phyloP scores from a whole-genome alignment of 2,797 vertebrate species.

The Mareca strepera region DNA sequence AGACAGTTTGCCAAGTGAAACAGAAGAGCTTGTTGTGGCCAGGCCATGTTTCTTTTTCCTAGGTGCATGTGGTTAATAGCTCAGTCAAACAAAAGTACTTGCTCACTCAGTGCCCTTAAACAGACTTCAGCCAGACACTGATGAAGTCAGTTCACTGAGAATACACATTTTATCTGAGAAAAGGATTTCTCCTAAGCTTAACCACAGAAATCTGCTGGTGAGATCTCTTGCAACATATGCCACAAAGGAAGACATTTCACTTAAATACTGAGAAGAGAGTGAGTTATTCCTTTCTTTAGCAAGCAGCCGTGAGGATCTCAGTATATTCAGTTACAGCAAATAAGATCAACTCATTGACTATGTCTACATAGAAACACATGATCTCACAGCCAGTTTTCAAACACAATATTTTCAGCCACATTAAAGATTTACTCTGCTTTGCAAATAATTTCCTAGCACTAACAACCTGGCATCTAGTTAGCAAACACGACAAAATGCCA shows the following conservation, averaged over 20 bases:
- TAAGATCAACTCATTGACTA: background rate
- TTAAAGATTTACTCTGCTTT: background rate
- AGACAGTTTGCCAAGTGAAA: background rate
- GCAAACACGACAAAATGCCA: background rate
- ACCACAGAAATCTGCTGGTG: background rate
- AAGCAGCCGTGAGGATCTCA: background rate
- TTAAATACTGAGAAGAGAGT: background rate
- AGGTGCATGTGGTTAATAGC: background rate
- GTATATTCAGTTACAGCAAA: background rate
- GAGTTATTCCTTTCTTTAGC: background rate
- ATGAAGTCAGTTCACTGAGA: background rate
- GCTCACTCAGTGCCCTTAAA: background rate
- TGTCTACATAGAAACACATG: background rate
- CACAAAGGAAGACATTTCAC: background rate
- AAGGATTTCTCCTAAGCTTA: background rate
- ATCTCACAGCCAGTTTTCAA: background rate
- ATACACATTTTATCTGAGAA: background rate
- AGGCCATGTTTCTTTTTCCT: constrained; percentile 6
- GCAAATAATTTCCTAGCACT: constrained; percentile 1
- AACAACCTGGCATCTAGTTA: background rate
- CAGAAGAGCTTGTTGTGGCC: background rate
- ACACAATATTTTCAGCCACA: background rate
- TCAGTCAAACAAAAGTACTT: constrained; percentile 4
- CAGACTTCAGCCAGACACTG: background rate
- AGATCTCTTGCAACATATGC: background rate